Evolutionary conservation across 92 coral and sea anemone genomes (phyloP).

Genomic region (Ricordea florida): DNA sequence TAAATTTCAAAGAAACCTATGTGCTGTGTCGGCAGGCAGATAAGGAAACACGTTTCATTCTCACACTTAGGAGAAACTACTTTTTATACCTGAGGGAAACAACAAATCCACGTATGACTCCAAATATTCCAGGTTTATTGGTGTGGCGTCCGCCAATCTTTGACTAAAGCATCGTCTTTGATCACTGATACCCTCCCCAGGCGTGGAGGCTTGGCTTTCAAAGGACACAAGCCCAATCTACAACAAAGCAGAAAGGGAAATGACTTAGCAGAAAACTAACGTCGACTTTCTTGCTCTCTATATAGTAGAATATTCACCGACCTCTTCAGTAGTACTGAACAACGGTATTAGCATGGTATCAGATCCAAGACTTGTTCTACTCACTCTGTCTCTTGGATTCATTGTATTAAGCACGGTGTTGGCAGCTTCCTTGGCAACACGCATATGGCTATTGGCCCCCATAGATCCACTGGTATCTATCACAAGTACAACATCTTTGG

Average conservation of each 20-base stretch:
- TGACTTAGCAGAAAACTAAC: background rate
- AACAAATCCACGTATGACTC: conserved; percentile 6
- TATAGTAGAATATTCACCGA: too few relatives aligned
- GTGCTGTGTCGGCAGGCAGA: too few relatives aligned
- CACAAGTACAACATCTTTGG: conserved; percentile 68
- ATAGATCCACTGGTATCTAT: conserved; percentile 73
- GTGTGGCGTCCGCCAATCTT: conserved; percentile 45
- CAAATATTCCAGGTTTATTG: conserved; percentile 40
- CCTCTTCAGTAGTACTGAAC: too few relatives aligned
- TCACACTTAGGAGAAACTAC: background rate
- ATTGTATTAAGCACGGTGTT: conserved; percentile 48
- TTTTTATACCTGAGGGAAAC: conserved; percentile 7
- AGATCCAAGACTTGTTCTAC: background rate
- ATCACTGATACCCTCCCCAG: background rate
- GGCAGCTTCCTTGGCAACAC: conserved; percentile 56
- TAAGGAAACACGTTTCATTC: too few relatives aligned
- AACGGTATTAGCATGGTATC: background rate
- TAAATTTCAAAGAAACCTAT: too few relatives aligned
- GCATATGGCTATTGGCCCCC: background rate
- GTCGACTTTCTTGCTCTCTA: too few relatives aligned
- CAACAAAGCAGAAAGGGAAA: background rate
- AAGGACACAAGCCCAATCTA: conserved; percentile 34
- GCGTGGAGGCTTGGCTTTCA: background rate
- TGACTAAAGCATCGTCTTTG: conserved; percentile 22
- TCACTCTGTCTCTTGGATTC: conserved; percentile 72